Conservation (phyloP, 2,888 invertebrate species). For the Allacma fusca region DNA sequence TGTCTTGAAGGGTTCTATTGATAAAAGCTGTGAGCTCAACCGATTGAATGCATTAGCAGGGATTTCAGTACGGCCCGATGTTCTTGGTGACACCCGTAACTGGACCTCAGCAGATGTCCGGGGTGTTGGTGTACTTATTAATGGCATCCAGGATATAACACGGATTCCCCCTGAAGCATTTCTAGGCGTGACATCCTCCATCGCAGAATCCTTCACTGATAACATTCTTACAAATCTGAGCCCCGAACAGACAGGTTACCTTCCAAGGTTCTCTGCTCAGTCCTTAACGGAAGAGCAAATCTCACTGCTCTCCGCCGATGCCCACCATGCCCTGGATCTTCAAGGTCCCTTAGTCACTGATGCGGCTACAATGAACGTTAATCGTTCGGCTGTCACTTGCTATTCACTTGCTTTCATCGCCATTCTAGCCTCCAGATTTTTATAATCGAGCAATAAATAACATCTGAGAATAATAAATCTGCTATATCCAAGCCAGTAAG, state of each 20-base stretch:
- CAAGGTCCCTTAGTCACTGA: constrained; percentile 50
- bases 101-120: constrained; percentile 59
- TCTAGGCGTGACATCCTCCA: constrained; percentile 52
- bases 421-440: constrained; percentile 45
- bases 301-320: constrained; percentile 44
- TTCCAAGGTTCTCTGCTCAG: constrained; percentile 57
- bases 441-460: constrained; percentile 31
- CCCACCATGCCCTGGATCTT: constrained; percentile 45
- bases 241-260: constrained; percentile 50
- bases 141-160: constrained; percentile 47
- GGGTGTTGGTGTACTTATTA: constrained; percentile 52
- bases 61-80: constrained; percentile 40
- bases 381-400: constrained; percentile 16
- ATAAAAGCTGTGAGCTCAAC: constrained; percentile 50
- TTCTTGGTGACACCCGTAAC: constrained; percentile 49
- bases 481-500: constrained; percentile 5
- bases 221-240: constrained; percentile 42
- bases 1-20: constrained; percentile 47
- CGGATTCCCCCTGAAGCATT: constrained; percentile 55
- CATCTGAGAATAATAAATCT: background rate
- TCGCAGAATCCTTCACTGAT: constrained; percentile 46
- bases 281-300: constrained; percentile 52
- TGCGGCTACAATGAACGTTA: background rate
- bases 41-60: constrained; percentile 48
- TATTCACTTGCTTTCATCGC: constrained; percentile 35